Percentiles rank a stretch among this genome's conserved stretches.
phyloP scores from a whole-genome alignment of 2,113 vertebrate species.

The Pontoporia blainvillei region DNA sequence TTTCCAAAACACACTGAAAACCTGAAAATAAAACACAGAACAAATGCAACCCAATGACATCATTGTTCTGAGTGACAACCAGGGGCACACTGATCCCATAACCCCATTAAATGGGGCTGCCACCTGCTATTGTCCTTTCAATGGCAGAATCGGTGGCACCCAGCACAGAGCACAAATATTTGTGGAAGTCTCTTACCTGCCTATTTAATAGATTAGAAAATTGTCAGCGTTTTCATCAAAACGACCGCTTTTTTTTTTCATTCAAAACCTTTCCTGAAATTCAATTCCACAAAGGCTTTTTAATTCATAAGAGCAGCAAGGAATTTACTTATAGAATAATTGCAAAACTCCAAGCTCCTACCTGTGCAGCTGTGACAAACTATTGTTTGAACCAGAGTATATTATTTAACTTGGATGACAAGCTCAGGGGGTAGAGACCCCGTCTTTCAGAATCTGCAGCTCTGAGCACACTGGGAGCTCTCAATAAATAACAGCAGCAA shows the following conservation, averaged over 20 bases:
- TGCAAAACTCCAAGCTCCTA: slow-evolving; percentile 56
- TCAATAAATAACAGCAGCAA: slow-evolving; percentile 68
- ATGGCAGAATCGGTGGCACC: background rate
- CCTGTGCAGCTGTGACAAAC: slow-evolving; percentile 64
- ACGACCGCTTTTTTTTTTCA: background rate
- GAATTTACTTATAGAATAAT: slow-evolving; percentile 54
- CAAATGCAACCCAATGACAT: slow-evolving; percentile 48
- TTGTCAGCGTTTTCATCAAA: slow-evolving; percentile 56
- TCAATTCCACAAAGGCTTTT: slow-evolving; percentile 58
- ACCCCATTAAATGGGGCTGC: slow-evolving; percentile 52
- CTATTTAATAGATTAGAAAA: slow-evolving; percentile 58
- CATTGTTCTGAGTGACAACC: slow-evolving; percentile 53
- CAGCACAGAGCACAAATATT: slow-evolving; percentile 21
- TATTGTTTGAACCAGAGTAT: slow-evolving; percentile 68
- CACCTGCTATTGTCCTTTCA: slow-evolving; percentile 50
- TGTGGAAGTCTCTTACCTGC: slow-evolving; percentile 55
- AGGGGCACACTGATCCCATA: slow-evolving; percentile 16
- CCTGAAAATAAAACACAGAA: slow-evolving; percentile 51
- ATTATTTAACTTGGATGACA: slow-evolving; percentile 66
- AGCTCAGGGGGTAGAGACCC: slow-evolving; percentile 59
- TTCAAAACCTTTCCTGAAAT: slow-evolving; percentile 59
- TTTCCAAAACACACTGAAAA: slow-evolving; percentile 36
- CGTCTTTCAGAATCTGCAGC: slow-evolving; percentile 57
- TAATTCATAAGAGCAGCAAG: slow-evolving; percentile 39
- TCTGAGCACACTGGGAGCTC: slow-evolving; percentile 67